These are phyloP conservation scores for Rhyacichthys aspro DNA, from an alignment of 2,797 vertebrate genomes.

Conservation along the genomic window DNA sequence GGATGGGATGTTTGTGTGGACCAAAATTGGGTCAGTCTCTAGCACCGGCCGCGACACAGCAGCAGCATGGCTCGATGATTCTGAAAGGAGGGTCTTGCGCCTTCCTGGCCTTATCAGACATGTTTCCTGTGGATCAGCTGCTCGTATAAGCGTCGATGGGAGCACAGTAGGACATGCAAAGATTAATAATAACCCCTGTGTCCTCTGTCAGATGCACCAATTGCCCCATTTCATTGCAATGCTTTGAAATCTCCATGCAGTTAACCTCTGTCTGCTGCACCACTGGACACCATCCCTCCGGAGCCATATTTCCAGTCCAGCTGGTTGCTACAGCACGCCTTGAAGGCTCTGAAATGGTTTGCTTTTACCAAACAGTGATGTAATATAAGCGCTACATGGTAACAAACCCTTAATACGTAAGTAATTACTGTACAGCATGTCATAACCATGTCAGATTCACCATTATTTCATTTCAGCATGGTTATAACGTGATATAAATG, in stretches of 20 bases:
- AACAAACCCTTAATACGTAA: too few relatives aligned
- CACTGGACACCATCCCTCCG: not conserved
- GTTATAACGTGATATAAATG: too few relatives aligned
- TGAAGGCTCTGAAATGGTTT: too few relatives aligned
- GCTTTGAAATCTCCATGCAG: constrained; percentile 25
- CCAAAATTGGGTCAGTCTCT: constrained; percentile 69
- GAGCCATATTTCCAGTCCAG: not conserved
- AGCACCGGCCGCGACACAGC: constrained; percentile 43
- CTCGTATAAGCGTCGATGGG: constrained; percentile 14
- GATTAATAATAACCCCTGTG: constrained; percentile 29
- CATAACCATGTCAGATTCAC: too few relatives aligned
- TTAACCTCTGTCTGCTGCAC: constrained; percentile 6
- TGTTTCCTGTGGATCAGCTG: constrained; percentile 36
- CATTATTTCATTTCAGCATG: too few relatives aligned
- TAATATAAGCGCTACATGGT: too few relatives aligned
- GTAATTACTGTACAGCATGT: too few relatives aligned
- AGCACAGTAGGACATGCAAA: constrained; percentile 38
- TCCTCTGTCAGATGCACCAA: constrained; percentile 28
- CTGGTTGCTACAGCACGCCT: not conserved
- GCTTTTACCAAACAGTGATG: too few relatives aligned
- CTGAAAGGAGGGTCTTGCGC: constrained; percentile 43
- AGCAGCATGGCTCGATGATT: constrained; percentile 51
- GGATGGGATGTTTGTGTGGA: constrained; percentile 40
- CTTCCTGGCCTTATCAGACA: constrained; percentile 16
- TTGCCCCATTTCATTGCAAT: constrained; percentile 29